phyloP scores from a whole-genome alignment of 2,888 invertebrate species.

The Gastrophysa polygoni region DNA sequence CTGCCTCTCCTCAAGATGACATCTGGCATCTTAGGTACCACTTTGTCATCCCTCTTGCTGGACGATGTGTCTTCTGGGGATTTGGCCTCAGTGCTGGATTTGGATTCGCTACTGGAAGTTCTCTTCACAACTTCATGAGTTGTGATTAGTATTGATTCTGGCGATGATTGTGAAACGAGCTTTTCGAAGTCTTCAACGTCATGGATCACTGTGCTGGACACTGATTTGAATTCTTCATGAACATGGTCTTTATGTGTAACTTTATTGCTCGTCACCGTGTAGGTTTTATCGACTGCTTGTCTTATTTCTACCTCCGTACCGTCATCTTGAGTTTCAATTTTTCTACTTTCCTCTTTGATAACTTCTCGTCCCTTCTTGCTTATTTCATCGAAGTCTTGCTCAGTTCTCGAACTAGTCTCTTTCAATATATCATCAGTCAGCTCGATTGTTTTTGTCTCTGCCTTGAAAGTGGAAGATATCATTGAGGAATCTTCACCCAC shows the following conservation, averaged over 20 bases:
- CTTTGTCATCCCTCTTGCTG: slow-evolving; percentile 51
- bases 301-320: slow-evolving; percentile 40
- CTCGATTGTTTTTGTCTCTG: slow-evolving; percentile 30
- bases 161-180: slow-evolving; percentile 27
- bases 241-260: slow-evolving; percentile 38
- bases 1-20: slow-evolving; percentile 55
- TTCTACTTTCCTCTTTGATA: slow-evolving; percentile 40
- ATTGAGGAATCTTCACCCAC: slow-evolving; percentile 20
- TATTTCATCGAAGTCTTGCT: slow-evolving; percentile 39
- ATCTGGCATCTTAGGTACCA: slow-evolving; percentile 34
- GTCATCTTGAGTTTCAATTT: slow-evolving; percentile 44
- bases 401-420: slow-evolving; percentile 40
- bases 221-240: slow-evolving; percentile 42
- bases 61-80: slow-evolving; percentile 63
- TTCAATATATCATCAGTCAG: slow-evolving; percentile 31
- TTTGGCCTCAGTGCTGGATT: slow-evolving; percentile 57
- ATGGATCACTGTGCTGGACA: slow-evolving; percentile 34
- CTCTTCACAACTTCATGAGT: slow-evolving; percentile 51
- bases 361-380: slow-evolving; percentile 32
- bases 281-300: slow-evolving; percentile 38
- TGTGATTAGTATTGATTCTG: slow-evolving; percentile 34
- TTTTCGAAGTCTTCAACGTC: slow-evolving; percentile 37
- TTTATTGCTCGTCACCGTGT: slow-evolving; percentile 30
- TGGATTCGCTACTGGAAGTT: slow-evolving; percentile 59
- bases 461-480: slow-evolving; percentile 29